A percentile compares a stretch with the other conserved stretches of the same genome.
Conservation (phyloP, 2,797 vertebrate genomes). For the Dendrocincla tyrannina region DNA sequence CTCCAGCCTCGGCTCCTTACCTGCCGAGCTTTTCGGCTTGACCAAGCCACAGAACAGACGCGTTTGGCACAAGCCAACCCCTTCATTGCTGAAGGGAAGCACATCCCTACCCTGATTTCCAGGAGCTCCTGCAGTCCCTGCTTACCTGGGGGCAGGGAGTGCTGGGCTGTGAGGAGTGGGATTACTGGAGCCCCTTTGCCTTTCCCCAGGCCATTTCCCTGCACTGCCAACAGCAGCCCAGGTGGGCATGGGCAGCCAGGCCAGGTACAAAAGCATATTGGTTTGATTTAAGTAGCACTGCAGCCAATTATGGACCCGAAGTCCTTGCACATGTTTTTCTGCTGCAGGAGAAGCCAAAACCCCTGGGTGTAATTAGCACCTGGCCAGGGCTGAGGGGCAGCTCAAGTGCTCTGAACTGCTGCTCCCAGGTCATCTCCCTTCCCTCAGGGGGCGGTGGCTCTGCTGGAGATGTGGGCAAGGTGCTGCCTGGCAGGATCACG, state of each 20-base stretch:
- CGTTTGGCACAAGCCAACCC: neutral
- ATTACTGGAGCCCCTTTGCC: neutral
- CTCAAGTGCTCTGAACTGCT: neutral
- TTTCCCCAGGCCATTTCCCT: neutral
- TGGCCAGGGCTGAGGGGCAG: neutral
- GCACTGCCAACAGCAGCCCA: neutral
- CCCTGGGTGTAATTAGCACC: neutral
- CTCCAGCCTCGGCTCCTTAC: neutral
- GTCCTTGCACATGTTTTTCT: neutral
- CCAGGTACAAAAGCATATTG: rapidly evolving
- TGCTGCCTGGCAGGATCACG: neutral
- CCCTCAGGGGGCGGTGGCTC: neutral
- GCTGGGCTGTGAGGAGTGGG: rapidly evolving
- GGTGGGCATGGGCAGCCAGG: neutral
- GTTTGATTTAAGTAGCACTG: neutral
- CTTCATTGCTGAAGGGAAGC: neutral
- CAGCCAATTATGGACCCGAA: neutral
- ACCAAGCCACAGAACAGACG: neutral
- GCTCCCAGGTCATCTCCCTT: neutral
- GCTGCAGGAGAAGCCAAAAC: neutral
- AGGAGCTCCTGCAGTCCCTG: neutral
- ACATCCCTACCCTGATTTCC: neutral
- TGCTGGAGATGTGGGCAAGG: rapidly evolving
- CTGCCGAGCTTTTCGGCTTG: neutral
- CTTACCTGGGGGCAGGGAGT: neutral